A percentile compares a stretch with the other conserved stretches of the same genome.
phyloP scores from a whole-genome alignment of 2,888 invertebrate genomes.

The Andrena flavipes region DNA sequence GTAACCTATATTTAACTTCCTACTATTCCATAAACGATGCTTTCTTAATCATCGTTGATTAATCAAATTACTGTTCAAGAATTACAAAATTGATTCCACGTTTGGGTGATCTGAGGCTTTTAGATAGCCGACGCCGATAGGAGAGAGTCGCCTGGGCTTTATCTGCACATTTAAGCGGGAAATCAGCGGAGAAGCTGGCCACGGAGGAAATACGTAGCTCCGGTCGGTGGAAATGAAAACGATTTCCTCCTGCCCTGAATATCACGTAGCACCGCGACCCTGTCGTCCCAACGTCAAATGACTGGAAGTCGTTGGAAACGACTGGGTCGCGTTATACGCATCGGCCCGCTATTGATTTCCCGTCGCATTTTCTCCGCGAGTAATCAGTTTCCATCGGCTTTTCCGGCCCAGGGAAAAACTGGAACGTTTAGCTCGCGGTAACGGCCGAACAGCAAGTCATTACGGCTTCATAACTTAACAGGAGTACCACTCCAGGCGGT shows the following conservation, averaged over 20 bases:
- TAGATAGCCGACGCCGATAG: neutral
- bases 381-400: conserved; percentile 61
- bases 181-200: conserved; percentile 2
- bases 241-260: conserved; percentile 55
- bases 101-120: neutral
- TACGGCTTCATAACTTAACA: neutral
- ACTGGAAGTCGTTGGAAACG: conserved; percentile 35
- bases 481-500: neutral
- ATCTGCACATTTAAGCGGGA: neutral
- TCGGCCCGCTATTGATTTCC: conserved; percentile 57
- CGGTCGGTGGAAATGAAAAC: conserved; percentile 40
- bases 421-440: conserved; percentile 31
- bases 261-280: conserved; percentile 31
- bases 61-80: too few species aligned
- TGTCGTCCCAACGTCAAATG: conserved; percentile 49
- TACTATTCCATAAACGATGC: too few species aligned
- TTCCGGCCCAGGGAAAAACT: conserved; percentile 23
- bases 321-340: conserved; percentile 41
- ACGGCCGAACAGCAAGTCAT: neutral
- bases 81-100: too few species aligned
- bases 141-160: neutral
- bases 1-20: too few species aligned
- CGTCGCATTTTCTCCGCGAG: conserved; percentile 55
- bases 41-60: too few species aligned
- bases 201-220: conserved; percentile 7